A percentile compares a stretch with the other conserved stretches of the same genome.
Evolutionary conservation across 2,797 vertebrate species (phyloP).

Genomic region (Paratrypauchen microcephalus): DNA sequence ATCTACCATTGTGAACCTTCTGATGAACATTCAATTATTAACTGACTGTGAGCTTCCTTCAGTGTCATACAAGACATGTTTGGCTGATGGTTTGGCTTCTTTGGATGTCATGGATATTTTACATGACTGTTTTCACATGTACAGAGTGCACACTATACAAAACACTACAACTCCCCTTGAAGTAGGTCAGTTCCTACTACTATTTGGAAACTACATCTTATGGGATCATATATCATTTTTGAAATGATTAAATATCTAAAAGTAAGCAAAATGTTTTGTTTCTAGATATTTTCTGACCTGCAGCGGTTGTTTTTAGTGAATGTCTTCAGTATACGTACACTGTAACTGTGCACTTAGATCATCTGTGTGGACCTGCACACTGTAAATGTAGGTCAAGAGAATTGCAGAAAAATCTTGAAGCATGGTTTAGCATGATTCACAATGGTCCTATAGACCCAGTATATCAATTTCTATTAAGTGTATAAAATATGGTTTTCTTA

Average conservation of each 20-base stretch:
- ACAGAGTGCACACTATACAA: conserved; percentile 31
- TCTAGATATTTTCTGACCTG: neutral
- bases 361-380: conserved; percentile 30
- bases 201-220: neutral
- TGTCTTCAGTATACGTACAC: conserved; percentile 33
- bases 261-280: neutral
- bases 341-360: conserved; percentile 33
- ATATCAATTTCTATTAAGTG: conserved; percentile 2
- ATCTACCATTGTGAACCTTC: neutral
- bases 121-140: conserved; percentile 43
- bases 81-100: conserved; percentile 6
- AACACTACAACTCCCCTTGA: conserved; percentile 32
- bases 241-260: neutral
- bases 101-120: conserved; percentile 52
- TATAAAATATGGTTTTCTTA: neutral
- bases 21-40: neutral
- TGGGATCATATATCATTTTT: too few relatives aligned
- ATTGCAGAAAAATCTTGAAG: conserved; percentile 42
- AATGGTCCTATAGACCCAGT: neutral
- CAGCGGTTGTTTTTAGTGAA: conserved; percentile 29
- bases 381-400: conserved; percentile 66
- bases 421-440: neutral
- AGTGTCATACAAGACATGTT: neutral
- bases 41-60: neutral
- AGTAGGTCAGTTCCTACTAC: conserved; percentile 63